Base-by-base conservation (phyloP, 1,140 invertebrate species). In the Ceratosolen fusciceps region DNA sequence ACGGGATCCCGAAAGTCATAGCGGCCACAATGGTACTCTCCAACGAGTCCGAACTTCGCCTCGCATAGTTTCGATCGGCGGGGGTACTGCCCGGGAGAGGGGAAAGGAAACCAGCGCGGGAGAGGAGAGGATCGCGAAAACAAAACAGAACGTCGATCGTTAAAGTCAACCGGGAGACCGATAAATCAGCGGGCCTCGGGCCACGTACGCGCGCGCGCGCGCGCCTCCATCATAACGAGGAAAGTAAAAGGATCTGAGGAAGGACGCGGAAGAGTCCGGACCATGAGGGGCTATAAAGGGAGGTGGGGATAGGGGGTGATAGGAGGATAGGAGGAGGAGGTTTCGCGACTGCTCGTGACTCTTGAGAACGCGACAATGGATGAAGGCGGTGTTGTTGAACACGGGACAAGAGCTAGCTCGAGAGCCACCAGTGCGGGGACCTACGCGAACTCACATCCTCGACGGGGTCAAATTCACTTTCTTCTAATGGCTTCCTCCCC, bases 221-320 rank as follows among this genome's bases (percentile, higher is more conserved):
- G 5, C n/a, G 67, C 26, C 37, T 24, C 34, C 24, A 47, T 21
- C 29, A n/a, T 54, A 26, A n/a, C 8, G 31, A 73, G 71, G 54
- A 62, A 74, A 74, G 73, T 74, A 74, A 74, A 74, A 60, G 73
- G 54, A 73, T 60, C 73, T 19, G n/a, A 47, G 56, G 73, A 74
- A 74, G 58, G 49, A 19, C 21, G 24, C 9, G 34, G 62, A 26
- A 65, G 31, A 65, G 62, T 37, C n/a, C 54, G 58, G 29, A 31
- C 4, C 31, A 31, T 19, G 31, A n/a, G n/a, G n/a, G n/a, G n/a
- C n/a, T n/a, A n/a, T n/a, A n/a, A n/a, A n/a, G n/a, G n/a, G n/a
- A n/a, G n/a, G n/a, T n/a, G n/a, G n/a, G n/a, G n/a, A n/a, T n/a
- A n/a, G n/a, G n/a, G n/a, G n/a, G n/a, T n/a, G n/a, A n/a, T n/a